Conservation (phyloP, 2,888 invertebrate species). For the Spatulosminthurus flaviceps region DNA sequence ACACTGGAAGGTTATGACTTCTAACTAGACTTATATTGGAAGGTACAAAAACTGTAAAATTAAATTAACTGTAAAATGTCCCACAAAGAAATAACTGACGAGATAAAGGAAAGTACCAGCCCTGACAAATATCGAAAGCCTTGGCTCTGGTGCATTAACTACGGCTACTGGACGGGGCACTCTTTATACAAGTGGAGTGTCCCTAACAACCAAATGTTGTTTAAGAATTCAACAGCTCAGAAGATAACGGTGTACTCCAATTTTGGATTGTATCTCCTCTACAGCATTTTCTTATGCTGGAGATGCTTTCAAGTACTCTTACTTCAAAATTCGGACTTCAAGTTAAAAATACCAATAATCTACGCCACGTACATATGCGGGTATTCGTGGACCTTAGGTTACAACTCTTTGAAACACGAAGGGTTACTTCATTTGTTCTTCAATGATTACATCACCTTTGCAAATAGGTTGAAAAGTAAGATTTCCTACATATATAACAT, state of each 20-base stretch:
- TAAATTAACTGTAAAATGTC: too few relatives aligned
- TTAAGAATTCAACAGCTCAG: background rate
- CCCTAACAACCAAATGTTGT: background rate
- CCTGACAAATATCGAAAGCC: background rate
- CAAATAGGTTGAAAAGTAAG: background rate
- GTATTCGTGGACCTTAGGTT: background rate
- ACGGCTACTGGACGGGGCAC: background rate
- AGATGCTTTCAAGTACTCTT: background rate
- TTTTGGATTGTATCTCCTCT: background rate
- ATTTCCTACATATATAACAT: too few relatives aligned
- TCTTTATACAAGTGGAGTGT: background rate
- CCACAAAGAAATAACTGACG: too few relatives aligned
- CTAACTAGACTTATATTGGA: too few relatives aligned
- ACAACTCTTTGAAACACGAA: background rate
- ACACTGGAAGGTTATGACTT: too few relatives aligned
- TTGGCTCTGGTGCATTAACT: background rate
- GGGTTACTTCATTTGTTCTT: background rate
- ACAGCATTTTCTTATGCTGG: background rate
- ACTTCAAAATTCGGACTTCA: background rate
- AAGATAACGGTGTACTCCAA: background rate
- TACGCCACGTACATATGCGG: background rate
- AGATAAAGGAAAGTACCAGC: too few relatives aligned
- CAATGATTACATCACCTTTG: background rate
- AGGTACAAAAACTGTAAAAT: too few relatives aligned
- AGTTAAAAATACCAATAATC: background rate